phyloP scores from a whole-genome alignment of 2,797 vertebrate species.

The Syngnathus rostellatus region DNA sequence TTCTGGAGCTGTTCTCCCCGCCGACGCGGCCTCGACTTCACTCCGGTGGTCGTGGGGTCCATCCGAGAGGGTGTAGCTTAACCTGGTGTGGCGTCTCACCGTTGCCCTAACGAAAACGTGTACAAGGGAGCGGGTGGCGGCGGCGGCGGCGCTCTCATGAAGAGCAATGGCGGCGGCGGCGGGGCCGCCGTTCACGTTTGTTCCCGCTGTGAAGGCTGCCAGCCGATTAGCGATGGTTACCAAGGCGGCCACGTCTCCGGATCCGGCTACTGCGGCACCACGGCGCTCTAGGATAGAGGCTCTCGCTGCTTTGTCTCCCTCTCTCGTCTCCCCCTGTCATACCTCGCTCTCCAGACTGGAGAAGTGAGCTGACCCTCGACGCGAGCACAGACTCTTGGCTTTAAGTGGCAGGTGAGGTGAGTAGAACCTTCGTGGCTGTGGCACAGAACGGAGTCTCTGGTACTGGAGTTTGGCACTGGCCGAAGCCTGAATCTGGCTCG shows the following conservation, averaged over 20 bases:
- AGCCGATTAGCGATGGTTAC: constrained; percentile 44
- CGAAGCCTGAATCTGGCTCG: constrained; percentile 67
- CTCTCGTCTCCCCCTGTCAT: constrained; percentile 81
- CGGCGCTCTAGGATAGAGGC: constrained; percentile 39
- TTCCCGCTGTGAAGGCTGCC: constrained; percentile 46
- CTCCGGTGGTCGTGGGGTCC: constrained; percentile 60
- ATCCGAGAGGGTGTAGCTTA: constrained; percentile 65
- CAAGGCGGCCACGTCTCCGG: constrained; percentile 48
- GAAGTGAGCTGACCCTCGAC: constrained; percentile 86
- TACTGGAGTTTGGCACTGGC: constrained; percentile 83
- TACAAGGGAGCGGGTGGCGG: constrained; percentile 58
- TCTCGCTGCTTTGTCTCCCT: constrained; percentile 64
- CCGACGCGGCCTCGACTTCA: constrained; percentile 53
- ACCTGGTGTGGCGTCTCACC: constrained; percentile 68
- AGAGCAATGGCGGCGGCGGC: constrained; percentile 25
- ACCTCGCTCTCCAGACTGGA: constrained; percentile 93
- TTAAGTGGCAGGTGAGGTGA: constrained; percentile 79
- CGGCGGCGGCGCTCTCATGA: constrained; percentile 42
- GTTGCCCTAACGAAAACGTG: constrained; percentile 69
- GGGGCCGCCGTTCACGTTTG: constrained; percentile 35
- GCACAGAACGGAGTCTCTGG: constrained; percentile 80
- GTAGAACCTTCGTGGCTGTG: constrained; percentile 79
- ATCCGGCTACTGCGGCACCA: constrained; percentile 47
- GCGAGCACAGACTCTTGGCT: constrained; percentile 85
- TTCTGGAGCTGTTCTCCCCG: constrained; percentile 51